Evolutionary conservation across 2,888 invertebrate species (phyloP).

Genomic region (Tubulanus polymorphus): DNA sequence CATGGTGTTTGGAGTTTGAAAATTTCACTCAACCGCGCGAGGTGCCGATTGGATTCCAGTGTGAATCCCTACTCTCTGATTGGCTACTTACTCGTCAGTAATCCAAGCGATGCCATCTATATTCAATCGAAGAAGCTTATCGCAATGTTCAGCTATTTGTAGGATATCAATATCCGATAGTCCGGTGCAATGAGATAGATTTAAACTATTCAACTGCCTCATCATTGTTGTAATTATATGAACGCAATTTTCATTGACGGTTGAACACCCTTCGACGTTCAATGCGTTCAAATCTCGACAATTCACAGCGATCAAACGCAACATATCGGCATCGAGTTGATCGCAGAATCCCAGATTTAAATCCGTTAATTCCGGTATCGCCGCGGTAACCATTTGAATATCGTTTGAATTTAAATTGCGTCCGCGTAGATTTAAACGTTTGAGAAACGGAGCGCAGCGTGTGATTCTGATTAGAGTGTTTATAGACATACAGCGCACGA

Average conservation of each 20-base stretch:
- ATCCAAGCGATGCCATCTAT: constrained; percentile 34
- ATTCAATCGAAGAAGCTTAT: constrained; percentile 24
- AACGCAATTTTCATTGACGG: not conserved
- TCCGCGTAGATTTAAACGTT: not conserved
- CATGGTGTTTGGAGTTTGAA: too few relatives aligned
- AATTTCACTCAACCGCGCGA: not conserved
- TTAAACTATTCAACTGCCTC: constrained; percentile 21
- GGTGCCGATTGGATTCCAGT: not conserved
- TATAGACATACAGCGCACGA: not conserved
- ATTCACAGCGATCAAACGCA: not conserved
- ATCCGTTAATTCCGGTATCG: not conserved
- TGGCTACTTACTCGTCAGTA: constrained; percentile 25
- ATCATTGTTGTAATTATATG: constrained; percentile 12
- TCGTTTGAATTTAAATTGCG: not conserved
- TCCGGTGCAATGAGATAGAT: constrained; percentile 30
- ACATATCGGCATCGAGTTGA: not conserved
- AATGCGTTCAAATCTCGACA: not conserved
- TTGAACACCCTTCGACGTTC: not conserved
- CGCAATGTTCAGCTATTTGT: constrained; percentile 21
- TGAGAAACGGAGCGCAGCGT: not conserved
- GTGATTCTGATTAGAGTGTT: not conserved
- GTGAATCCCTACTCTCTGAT: not conserved
- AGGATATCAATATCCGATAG: constrained; percentile 24
- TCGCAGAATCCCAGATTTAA: not conserved
- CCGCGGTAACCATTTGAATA: not conserved